Base-by-base conservation (phyloP, 2,113 vertebrate species). In the Rutilus rutilus region DNA sequence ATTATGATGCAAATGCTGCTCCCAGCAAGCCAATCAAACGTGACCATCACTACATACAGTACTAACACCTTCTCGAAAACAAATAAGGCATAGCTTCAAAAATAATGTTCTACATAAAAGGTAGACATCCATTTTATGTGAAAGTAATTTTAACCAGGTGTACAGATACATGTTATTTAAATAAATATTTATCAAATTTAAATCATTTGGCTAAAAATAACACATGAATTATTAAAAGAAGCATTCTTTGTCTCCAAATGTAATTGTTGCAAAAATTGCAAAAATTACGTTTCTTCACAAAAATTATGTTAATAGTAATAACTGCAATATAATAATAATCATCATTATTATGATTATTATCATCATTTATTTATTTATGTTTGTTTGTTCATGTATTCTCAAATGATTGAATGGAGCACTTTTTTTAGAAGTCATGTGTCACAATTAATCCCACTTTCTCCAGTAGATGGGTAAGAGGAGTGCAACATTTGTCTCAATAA, bases 1-100 rank as follows among this genome's bases (percentile, higher is more conserved):
- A 85, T 87, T 74, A 30, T 85, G 74, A 83, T 57, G 47, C 67
- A 83, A 39, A 83, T 30, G 21, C 67, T 52, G 62, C 27, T 7
- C 50, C 30, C 25, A n/a, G 15, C 33, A 39, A 59, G 30, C 52
- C 23, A 36, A 73, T 47, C 6, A 81, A 81, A 65, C 30, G 6
- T 60, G 30, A 78, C 12, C 6, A 11, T 59, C 67, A 42, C 21
- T 10, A 36, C 36, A 42, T 23, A 27, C 27, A 27, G 27, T 27
- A 42, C 5, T 71, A 23, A 42, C 39, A 71, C 67, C 33, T 11
- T 69, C 30, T 36, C 33, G 4, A 50, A 14, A 15, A 50, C 47
- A 50, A 50, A 50, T 50, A 15, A 50, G 47, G 4, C 47, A 50
- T 27, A 5, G 6, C 17, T 21, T 8, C 33, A 69, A 67, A 33